phyloP scores from a whole-genome alignment of 2,113 vertebrate species.

The Phycodurus eques region DNA sequence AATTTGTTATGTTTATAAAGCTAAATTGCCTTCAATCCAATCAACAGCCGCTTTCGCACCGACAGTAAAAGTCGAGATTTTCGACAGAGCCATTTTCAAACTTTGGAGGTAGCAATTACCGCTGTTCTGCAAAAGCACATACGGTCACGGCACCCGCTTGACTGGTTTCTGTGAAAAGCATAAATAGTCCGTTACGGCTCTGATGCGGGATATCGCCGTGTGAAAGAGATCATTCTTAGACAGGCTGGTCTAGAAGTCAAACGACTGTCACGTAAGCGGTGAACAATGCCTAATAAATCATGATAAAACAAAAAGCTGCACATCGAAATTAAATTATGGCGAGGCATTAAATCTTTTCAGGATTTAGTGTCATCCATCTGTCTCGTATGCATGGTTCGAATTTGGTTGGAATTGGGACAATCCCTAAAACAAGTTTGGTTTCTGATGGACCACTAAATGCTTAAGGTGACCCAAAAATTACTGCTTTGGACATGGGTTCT shows the following conservation, averaged over 20 bases:
- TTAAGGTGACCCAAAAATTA: not conserved
- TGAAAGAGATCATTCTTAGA: not conserved
- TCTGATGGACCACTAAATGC: too few relatives aligned
- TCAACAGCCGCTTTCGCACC: too few relatives aligned
- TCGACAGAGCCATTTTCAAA: not conserved
- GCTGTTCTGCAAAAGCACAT: not conserved
- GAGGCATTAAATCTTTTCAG: not conserved
- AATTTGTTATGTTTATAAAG: not conserved
- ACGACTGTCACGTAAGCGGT: constrained; percentile 31
- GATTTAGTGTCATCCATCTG: too few relatives aligned
- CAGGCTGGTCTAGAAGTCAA: not conserved
- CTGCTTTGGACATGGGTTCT: too few relatives aligned
- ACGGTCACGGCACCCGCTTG: not conserved
- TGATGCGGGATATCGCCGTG: too few relatives aligned
- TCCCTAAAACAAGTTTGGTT: too few relatives aligned
- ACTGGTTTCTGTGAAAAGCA: too few relatives aligned
- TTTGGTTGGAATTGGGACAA: too few relatives aligned
- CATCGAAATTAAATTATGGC: not conserved
- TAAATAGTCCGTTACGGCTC: too few relatives aligned
- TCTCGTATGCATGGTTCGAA: too few relatives aligned
- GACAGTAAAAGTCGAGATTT: not conserved
- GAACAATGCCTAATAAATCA: constrained; percentile 7
- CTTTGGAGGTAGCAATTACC: not conserved
- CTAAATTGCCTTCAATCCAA: too few relatives aligned
- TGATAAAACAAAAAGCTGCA: constrained; percentile 13